These are phyloP conservation scores for Conus betulinus DNA, from an alignment of 1,140 invertebrate species.

Conservation along the genomic window DNA sequence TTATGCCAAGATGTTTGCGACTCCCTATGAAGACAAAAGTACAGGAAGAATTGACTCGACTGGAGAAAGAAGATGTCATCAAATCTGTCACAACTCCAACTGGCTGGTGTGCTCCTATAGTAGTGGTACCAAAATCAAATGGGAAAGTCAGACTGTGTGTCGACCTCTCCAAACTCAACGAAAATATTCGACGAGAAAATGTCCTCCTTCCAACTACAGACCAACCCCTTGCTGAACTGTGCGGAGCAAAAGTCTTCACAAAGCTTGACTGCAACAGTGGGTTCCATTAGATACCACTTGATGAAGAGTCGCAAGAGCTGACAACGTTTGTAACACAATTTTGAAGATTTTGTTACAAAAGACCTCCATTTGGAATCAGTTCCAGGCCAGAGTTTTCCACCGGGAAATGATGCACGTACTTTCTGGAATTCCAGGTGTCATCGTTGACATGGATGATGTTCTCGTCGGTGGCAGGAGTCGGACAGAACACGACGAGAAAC, in stretches of 20 bases:
- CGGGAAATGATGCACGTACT: background rate
- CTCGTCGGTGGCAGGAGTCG: background rate
- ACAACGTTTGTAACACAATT: background rate
- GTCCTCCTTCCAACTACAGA: background rate
- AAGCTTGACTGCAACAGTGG: no score
- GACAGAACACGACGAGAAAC: background rate
- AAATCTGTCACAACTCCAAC: slow-evolving; percentile 56
- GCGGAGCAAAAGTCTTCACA: no score
- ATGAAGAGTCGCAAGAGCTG: background rate
- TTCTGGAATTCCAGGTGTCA: background rate
- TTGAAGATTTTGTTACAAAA: background rate
- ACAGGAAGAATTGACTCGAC: background rate
- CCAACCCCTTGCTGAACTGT: no score
- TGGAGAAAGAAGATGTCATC: slow-evolving; percentile 52
- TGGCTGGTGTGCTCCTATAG: slow-evolving; percentile 37
- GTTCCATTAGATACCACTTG: background rate
- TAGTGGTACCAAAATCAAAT: slow-evolving; percentile 38
- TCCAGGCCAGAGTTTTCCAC: background rate
- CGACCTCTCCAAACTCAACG: background rate
- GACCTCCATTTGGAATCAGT: background rate
- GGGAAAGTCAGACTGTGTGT: slow-evolving; percentile 35
- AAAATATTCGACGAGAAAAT: slow-evolving; percentile 22
- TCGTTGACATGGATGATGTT: background rate
- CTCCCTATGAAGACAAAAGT: slow-evolving; percentile 9
- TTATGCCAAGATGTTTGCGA: background rate